Percentiles rank a stretch among this genome's conserved stretches.
Conservation (phyloP, 92 coral and sea anemone species). For the Blastomussa wellsi region DNA sequence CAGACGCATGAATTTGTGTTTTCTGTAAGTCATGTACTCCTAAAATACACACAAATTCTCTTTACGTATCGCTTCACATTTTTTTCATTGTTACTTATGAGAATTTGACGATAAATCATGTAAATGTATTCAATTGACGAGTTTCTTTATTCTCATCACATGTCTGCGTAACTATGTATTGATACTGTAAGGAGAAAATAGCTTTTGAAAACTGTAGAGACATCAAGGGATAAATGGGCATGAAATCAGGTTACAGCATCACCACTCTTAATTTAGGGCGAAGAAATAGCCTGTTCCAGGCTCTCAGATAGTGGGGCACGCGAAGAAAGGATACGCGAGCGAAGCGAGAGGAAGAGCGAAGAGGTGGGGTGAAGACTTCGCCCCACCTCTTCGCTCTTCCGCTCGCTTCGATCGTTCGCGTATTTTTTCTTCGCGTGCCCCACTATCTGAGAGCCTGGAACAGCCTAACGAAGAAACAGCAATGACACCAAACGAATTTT, state of each 20-base stretch:
- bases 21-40: slow-evolving; percentile 97
- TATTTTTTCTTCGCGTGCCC: too few species aligned
- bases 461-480: not conserved
- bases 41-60: slow-evolving; percentile 7
- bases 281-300: too few species aligned
- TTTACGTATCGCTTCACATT: not conserved
- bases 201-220: not conserved
- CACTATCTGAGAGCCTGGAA: too few species aligned
- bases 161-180: not conserved
- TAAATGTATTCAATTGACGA: too few species aligned
- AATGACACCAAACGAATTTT: not conserved
- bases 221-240: not conserved
- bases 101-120: not conserved
- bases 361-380: too few species aligned
- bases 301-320: too few species aligned
- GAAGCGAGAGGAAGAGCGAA: too few species aligned
- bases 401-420: too few species aligned
- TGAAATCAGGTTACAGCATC: too few species aligned
- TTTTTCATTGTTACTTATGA: not conserved
- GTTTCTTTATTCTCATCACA: not conserved
- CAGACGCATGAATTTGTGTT: slow-evolving; percentile 96
- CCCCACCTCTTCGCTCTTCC: too few species aligned
- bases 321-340: too few species aligned
- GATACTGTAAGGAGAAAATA: not conserved
- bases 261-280: too few species aligned